Percentiles rank a stretch among this genome's conserved stretches.
phyloP scores from a whole-genome alignment of 2,888 invertebrate genomes.

The Drosophila maculinotata region DNA sequence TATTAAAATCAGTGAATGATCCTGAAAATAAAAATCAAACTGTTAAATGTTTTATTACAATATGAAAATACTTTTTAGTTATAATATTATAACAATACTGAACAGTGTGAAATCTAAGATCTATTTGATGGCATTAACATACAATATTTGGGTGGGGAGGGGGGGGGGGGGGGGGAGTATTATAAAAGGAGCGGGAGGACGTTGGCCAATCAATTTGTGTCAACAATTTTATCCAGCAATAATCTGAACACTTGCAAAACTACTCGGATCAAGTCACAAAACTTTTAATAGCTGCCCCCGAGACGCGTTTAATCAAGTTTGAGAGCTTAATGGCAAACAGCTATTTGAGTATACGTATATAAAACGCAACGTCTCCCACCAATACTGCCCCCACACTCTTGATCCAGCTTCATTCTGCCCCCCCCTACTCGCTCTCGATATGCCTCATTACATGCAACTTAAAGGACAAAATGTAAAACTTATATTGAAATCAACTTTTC shows the following conservation, averaged over 20 bases:
- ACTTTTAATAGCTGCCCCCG: slow-evolving; percentile 50
- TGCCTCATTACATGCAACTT: slow-evolving; percentile 59
- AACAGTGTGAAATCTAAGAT: no score
- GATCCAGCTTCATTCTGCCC: neutral
- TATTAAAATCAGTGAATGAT: no score
- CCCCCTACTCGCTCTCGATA: slow-evolving; percentile 10
- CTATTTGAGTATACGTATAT: slow-evolving; percentile 31
- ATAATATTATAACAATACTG: no score
- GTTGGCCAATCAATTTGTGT: slow-evolving; percentile 28
- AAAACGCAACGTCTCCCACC: neutral
- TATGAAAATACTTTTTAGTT: no score
- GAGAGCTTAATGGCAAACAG: slow-evolving; percentile 50
- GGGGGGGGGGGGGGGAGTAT: no score
- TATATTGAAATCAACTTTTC: slow-evolving; percentile 71
- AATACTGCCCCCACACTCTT: neutral
- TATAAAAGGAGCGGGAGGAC: neutral
- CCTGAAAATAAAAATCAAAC: no score
- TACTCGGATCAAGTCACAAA: slow-evolving; percentile 40
- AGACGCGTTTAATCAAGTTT: slow-evolving; percentile 62
- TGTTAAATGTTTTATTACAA: no score
- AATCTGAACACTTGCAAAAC: slow-evolving; percentile 44
- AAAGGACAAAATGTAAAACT: slow-evolving; percentile 66
- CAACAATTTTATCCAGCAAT: slow-evolving; percentile 27
- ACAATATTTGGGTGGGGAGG: no score
- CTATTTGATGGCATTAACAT: no score